Conservation (phyloP, 2,113 vertebrate genomes). For the Plectropomus leopardus region DNA sequence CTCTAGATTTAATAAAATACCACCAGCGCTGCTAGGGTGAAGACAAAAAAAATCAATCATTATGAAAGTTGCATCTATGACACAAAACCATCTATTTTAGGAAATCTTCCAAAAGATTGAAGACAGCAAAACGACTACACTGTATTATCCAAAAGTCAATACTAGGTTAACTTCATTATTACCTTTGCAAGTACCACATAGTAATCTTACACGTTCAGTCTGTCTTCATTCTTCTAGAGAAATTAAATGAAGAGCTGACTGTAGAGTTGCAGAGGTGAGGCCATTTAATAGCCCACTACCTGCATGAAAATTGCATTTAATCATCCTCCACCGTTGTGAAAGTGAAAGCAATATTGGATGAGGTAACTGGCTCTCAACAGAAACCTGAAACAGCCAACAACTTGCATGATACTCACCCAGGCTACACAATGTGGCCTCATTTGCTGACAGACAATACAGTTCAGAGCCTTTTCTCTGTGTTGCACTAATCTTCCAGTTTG, state of each 20-base stretch:
- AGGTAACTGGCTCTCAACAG: conserved; percentile 62
- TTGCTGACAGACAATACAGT: conserved; percentile 19
- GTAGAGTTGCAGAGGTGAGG: conserved; percentile 45
- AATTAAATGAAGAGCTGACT: conserved; percentile 48
- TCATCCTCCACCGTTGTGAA: conserved; percentile 32
- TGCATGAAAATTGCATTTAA: conserved; percentile 63
- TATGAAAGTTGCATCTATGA: neutral
- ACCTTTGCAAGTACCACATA: conserved; percentile 25
- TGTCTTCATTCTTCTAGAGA: conserved; percentile 39
- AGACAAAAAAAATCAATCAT: conserved; percentile 10
- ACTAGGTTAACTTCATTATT: conserved; percentile 44
- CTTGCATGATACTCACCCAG: conserved; percentile 13
- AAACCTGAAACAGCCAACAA: conserved; percentile 32
- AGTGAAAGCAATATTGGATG: conserved; percentile 53
- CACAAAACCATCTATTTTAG: conserved; percentile 21
- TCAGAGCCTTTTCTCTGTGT: neutral
- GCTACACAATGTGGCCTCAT: conserved; percentile 30
- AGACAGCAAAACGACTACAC: neutral
- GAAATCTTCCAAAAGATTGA: conserved; percentile 5
- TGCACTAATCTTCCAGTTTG: conserved; percentile 24
- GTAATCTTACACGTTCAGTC: conserved; percentile 36
- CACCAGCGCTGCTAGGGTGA: neutral
- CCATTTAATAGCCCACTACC: conserved; percentile 49
- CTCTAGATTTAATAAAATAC: neutral
- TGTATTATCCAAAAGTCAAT: conserved; percentile 5